Percentiles rank a stretch among this genome's conserved stretches.
phyloP scores from a whole-genome alignment of 2,113 vertebrate species.

The Misgurnus anguillicaudatus region DNA sequence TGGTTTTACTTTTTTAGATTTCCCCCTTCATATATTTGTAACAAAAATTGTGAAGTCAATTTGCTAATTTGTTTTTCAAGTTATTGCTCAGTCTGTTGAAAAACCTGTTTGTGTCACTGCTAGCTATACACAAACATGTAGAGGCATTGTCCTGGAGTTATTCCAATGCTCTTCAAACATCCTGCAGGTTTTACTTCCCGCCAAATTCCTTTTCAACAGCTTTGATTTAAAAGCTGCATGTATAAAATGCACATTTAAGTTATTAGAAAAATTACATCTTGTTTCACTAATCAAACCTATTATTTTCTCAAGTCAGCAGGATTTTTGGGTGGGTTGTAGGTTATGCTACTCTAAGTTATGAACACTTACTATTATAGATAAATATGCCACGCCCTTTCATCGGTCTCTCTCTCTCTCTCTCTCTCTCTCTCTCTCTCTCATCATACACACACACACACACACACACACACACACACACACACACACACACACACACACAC shows the following conservation, averaged over 20 bases:
- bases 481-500: too few species aligned
- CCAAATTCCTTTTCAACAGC: constrained; percentile 1
- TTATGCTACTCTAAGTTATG: too few species aligned
- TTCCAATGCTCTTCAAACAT: neutral
- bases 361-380: too few species aligned
- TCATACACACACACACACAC: too few species aligned
- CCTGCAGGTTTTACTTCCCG: neutral
- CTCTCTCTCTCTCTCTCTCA: neutral
- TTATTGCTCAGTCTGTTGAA: neutral
- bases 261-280: neutral
- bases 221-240: neutral
- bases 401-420: neutral
- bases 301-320: neutral
- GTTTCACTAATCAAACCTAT: neutral
- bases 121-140: constrained; percentile 16
- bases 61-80: neutral
- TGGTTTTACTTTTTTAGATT: too few species aligned
- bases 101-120: constrained; percentile 27
- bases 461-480: too few species aligned
- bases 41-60: too few species aligned
- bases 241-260: neutral
- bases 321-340: too few species aligned
- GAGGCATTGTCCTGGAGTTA: constrained; percentile 33
- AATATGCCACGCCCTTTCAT: neutral
- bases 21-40: too few species aligned